Percentiles rank a stretch among this genome's conserved stretches.
phyloP scores from a whole-genome alignment of 2,113 vertebrate species.

The Toxotes jaculatrix region DNA sequence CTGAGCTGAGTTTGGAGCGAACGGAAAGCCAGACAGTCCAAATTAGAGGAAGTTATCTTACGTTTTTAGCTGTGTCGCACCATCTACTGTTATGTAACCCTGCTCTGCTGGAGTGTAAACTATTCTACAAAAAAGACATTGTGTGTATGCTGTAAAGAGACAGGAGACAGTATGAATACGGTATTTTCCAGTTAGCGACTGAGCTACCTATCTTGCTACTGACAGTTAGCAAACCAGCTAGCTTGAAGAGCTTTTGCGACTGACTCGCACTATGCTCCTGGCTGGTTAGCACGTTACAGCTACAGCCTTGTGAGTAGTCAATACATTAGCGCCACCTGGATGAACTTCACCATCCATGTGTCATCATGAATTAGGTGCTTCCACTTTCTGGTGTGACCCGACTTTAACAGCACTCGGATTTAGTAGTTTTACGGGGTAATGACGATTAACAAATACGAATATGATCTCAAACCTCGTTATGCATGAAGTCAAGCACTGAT shows the following conservation, averaged over 20 bases:
- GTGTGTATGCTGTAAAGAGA: not conserved
- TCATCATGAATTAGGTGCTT: not conserved
- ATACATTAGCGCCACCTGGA: not conserved
- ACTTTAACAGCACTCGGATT: not conserved
- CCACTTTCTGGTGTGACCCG: not conserved
- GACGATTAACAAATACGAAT: not conserved
- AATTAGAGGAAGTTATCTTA: not conserved
- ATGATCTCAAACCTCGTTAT: slow-evolving; percentile 7
- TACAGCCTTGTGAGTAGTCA: not conserved
- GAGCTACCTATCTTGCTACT: not conserved
- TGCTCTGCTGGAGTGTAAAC: not conserved
- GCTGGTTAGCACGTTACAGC: not conserved
- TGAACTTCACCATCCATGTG: not conserved
- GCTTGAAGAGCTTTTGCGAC: not conserved
- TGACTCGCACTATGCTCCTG: not conserved
- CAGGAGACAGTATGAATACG: not conserved
- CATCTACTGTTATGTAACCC: not conserved
- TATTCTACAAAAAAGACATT: not conserved
- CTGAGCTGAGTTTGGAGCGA: not conserved
- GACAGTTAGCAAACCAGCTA: not conserved
- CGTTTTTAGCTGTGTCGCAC: too few relatives aligned
- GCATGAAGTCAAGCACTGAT: slow-evolving; percentile 37
- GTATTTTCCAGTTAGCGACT: not conserved
- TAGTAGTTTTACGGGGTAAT: not conserved
- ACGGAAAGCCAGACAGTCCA: not conserved